Evolutionary conservation across 2,888 invertebrate species (phyloP).

Genomic region (Stramonita haemastoma): DNA sequence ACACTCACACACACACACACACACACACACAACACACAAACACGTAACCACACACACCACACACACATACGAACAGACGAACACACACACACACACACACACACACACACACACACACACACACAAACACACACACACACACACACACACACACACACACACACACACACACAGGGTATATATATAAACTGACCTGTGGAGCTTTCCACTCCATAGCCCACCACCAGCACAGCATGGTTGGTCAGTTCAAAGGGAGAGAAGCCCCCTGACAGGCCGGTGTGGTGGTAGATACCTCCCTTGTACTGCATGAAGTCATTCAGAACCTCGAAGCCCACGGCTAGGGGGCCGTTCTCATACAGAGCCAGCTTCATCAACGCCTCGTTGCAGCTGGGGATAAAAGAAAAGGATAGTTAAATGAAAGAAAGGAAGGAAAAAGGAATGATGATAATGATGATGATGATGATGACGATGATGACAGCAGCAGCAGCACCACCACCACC

Average conservation of each 20-base stretch:
- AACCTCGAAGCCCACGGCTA: slow-evolving; percentile 79
- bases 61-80: not conserved
- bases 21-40: not conserved
- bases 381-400: slow-evolving; percentile 74
- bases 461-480: no score
- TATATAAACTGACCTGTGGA: slow-evolving; percentile 43
- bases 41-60: no score
- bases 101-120: no score
- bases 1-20: not conserved
- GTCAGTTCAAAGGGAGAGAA: slow-evolving; percentile 79
- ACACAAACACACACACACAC: no score
- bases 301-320: slow-evolving; percentile 77
- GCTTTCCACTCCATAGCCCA: slow-evolving; percentile 78
- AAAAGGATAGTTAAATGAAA: not conserved
- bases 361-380: slow-evolving; percentile 78
- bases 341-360: slow-evolving; percentile 78
- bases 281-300: slow-evolving; percentile 78
- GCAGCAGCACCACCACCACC: no score
- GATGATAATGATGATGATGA: not conserved
- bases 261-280: slow-evolving; percentile 70
- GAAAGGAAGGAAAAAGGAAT: slow-evolving; percentile 18
- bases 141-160: not conserved
- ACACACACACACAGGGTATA: not conserved
- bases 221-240: slow-evolving; percentile 79
- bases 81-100: not conserved